Percentiles rank a stretch among this genome's conserved stretches.
These are phyloP conservation scores for Gortyna flavago DNA, from an alignment of 2,888 invertebrate species.

Conservation along the genomic window DNA sequence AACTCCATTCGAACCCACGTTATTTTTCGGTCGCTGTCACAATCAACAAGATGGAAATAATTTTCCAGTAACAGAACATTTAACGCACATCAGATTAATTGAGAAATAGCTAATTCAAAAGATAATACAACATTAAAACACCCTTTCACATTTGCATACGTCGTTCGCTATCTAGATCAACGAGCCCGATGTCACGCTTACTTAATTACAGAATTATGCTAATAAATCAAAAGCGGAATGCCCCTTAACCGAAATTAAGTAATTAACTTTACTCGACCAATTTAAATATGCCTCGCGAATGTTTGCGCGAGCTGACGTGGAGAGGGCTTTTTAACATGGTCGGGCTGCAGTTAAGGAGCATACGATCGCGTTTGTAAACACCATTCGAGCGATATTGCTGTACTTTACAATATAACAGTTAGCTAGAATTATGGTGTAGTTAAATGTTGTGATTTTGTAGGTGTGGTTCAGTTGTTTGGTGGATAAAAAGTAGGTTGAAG, in stretches of 20 bases:
- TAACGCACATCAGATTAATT: constrained; percentile 39
- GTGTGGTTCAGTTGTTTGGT: constrained; percentile 49
- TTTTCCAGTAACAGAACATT: neutral
- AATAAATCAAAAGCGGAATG: constrained; percentile 82
- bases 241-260: constrained; percentile 85
- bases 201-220: constrained; percentile 82
- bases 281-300: constrained; percentile 71
- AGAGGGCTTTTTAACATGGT: constrained; percentile 70
- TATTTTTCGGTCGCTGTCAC: neutral
- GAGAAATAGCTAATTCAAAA: constrained; percentile 61
- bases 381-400: constrained; percentile 70
- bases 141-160: constrained; percentile 65
- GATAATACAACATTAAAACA: constrained; percentile 62
- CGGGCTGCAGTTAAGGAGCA: constrained; percentile 70
- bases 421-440: constrained; percentile 65
- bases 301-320: constrained; percentile 61
- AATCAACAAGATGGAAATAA: neutral
- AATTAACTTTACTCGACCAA: constrained; percentile 80
- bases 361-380: constrained; percentile 79
- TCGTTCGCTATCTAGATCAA: constrained; percentile 67
- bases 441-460: constrained; percentile 64
- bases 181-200: constrained; percentile 75
- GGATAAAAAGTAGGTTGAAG: constrained; percentile 21
- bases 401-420: constrained; percentile 72
- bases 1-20: no score